phyloP scores from a whole-genome alignment of 2,888 invertebrate genomes.

The Linnaemya vulpina region DNA sequence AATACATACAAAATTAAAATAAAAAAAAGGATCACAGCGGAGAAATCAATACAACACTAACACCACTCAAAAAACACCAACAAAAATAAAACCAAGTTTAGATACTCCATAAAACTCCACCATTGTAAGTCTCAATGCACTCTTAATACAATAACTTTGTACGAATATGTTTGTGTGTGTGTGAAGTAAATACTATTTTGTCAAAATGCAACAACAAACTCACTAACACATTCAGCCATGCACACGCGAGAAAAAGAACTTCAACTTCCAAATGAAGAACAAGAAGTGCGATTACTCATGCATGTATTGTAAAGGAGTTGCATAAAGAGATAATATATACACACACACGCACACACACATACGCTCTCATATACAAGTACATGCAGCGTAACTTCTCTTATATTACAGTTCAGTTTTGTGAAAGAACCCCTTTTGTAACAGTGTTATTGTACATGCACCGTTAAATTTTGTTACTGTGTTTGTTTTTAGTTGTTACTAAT shows the following conservation, averaged over 20 bases:
- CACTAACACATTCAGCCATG: conserved; percentile 29
- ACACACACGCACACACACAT: not conserved
- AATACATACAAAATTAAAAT: conserved; percentile 13
- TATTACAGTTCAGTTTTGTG: not conserved
- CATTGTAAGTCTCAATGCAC: conserved; percentile 25
- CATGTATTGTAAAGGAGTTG: conserved; percentile 34
- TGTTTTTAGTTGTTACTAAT: not conserved
- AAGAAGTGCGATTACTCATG: conserved; percentile 33
- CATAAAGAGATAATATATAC: conserved; percentile 12
- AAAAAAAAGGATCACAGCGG: conserved; percentile 63
- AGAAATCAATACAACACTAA: conserved; percentile 66
- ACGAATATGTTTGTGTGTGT: not conserved
- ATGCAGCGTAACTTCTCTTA: conserved; percentile 3
- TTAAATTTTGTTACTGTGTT: conserved; percentile 7
- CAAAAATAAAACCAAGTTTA: not conserved
- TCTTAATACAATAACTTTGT: not conserved
- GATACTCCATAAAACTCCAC: conserved; percentile 20
- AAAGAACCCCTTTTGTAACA: not conserved
- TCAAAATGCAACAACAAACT: conserved; percentile 38
- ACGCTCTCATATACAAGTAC: not conserved
- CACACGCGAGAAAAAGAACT: conserved; percentile 33
- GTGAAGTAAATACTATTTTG: not conserved
- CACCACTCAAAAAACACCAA: conserved; percentile 28
- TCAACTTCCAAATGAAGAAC: conserved; percentile 14
- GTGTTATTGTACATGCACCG: conserved; percentile 1